Base-by-base conservation (phyloP, 1,140 invertebrate species). In the Drosophila trapezifrons region DNA sequence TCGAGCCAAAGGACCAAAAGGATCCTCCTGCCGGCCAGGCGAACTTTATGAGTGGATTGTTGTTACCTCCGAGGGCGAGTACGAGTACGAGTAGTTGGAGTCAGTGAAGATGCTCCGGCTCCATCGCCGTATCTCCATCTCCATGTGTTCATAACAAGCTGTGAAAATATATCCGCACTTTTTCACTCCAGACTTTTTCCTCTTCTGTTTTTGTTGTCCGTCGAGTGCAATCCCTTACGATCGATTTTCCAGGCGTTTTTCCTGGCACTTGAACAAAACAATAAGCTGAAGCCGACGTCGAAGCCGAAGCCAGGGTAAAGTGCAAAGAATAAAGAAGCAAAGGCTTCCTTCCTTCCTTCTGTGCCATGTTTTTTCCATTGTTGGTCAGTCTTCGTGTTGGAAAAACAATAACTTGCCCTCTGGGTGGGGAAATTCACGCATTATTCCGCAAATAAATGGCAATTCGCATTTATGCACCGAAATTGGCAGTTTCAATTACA, bases 81-180 rank as follows among this genome's bases (percentile, higher is more conserved):
- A 10, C 29, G 29, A 32, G 29, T 10, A 32, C 29, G 29, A 32
- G 29, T 32, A 32, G 29, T 32, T 32, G 29, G 29, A 32, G 10
- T 12, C 29, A 32, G 29, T 32, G 29, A 10, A 10, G 29, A 32
- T 10, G 10, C 29, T 32, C 9, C 29, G 10, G 3, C 22, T 22
- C 22, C 54, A 49, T 22, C 37, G 18, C 42, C 18, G 40, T 18
- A 52, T 54, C 46, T 49, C 55, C 27, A 45, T 46, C 46, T 37
- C 62, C 40, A 55, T 76, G 65, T 83, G 64, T 63, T 78, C 60
- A 65, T 79, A 83, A 83, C 80, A 84, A 79, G 76, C 80, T 83
- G 60, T 76, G 62, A 69, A 83, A 84, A 83, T 84, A 84, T 84
- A 84, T 72, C 58, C 71, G 63, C 80, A 72, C 71, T 84, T 83